Conservation (phyloP, 2,888 invertebrate genomes). For the Eristalis tenax region DNA sequence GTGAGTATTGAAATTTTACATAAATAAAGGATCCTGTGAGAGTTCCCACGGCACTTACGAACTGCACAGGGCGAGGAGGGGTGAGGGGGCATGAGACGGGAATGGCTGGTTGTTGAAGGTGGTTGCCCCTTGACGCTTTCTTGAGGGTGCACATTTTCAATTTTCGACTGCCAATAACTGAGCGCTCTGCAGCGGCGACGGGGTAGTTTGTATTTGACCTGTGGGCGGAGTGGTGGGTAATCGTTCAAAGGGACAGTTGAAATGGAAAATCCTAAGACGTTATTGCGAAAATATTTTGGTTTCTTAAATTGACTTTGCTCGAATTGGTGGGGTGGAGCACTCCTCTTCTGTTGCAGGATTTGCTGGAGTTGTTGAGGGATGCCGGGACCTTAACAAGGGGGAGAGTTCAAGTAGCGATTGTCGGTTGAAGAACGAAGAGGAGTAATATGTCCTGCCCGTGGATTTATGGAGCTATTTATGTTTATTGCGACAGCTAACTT, state of each 20-base stretch:
- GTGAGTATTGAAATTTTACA: slow-evolving; percentile 65
- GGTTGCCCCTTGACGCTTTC: slow-evolving; percentile 43
- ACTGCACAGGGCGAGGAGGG: not conserved
- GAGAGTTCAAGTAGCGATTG: no score
- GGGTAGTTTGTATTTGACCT: slow-evolving; percentile 41
- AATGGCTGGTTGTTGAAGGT: not conserved
- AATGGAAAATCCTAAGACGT: slow-evolving; percentile 34
- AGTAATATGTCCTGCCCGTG: no score
- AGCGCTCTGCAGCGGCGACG: not conserved
- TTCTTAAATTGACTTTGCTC: not conserved
- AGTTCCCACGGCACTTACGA: slow-evolving; percentile 60
- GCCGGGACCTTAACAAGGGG: not conserved
- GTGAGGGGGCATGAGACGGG: not conserved
- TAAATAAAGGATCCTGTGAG: slow-evolving; percentile 61
- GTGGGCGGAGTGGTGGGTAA: slow-evolving; percentile 20
- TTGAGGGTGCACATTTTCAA: slow-evolving; percentile 41
- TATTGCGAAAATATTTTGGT: slow-evolving; percentile 24
- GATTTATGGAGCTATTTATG: no score
- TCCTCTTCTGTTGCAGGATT: slow-evolving; percentile 23
- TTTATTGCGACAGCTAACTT: no score
- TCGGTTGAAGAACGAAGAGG: no score
- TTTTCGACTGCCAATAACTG: slow-evolving; percentile 19
- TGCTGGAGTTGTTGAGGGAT: not conserved
- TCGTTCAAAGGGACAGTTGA: slow-evolving; percentile 55
- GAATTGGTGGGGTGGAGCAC: slow-evolving; percentile 4